Evolutionary conservation across 2,888 invertebrate species (phyloP), one percentile per base, ranked within the genome.

Genomic region (Drosophila prolongata): DNA sequence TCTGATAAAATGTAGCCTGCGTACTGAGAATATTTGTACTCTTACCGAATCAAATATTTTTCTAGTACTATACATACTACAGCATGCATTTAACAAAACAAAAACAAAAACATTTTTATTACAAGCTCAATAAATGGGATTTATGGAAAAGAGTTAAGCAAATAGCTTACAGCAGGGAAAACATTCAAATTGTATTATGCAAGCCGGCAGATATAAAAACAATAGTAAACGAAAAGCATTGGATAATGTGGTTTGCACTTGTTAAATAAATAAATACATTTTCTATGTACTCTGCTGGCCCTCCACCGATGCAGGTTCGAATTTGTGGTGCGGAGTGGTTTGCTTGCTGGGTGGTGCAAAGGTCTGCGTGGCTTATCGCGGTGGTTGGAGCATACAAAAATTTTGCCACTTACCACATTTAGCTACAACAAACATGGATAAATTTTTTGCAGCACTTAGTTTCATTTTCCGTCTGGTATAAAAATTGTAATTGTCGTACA

Each of bases 341-440:
- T 59, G 54, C 54, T 24, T 42, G 57, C 64, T 49, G 62, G 52
- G 61, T 68, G 69, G 75, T 72, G 57, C 35, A 35, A 30, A 2
- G 30, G 6, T 1, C 8, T 30, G 8, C 8, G 30, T 30, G 30
- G 35, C 49, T 19, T 19, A 16, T 35, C 35, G 16, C 34, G 46
- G 38, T 43, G 54, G 40, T 57, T 44, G 47, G 52, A 72, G 69
- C 77, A 67, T 80, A 80, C 73, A 79, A 85, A 80, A 85, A 76
- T 72, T 11, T 87, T 78, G 77, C 81, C 89, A 89, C 89, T 89
- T 89, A 89, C 89, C 89, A 89, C 82, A 59, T 69, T 71, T 58
- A 60, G 14, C 75, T 75, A 75, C 69, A 75, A 69, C 50, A 78
- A 76, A 61, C 68, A 56, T 42, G 38, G 47, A 44, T 64, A 64